A percentile compares a stretch with the other conserved stretches of the same genome.
phyloP scores from a whole-genome alignment of 1,140 invertebrate species.

The Epicauta chinensis region DNA sequence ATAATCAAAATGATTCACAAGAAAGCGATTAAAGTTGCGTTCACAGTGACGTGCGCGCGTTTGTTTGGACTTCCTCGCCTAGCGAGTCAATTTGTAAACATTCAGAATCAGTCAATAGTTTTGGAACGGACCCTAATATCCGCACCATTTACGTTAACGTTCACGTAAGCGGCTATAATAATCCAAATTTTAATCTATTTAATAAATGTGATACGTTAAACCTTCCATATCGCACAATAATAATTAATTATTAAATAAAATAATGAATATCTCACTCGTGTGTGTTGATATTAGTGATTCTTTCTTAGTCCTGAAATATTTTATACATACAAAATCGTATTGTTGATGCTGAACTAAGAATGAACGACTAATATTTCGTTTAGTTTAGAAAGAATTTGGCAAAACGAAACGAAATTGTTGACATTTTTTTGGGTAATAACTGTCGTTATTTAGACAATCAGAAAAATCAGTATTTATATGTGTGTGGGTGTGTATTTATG shows the following conservation, averaged over 20 bases:
- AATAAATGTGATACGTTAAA: slow-evolving; percentile 14
- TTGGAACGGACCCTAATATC: no score
- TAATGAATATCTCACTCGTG: background rate
- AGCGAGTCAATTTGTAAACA: no score
- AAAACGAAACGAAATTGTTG: background rate
- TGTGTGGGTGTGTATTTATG: no score
- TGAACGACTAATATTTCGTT: background rate
- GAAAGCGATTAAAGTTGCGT: no score
- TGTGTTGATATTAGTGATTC: background rate
- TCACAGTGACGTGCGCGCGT: no score
- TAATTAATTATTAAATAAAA: background rate
- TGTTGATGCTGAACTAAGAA: no score
- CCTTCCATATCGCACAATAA: slow-evolving; percentile 15
- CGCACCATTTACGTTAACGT: slow-evolving; percentile 6
- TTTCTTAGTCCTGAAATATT: no score
- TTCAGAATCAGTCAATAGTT: no score
- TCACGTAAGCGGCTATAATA: background rate
- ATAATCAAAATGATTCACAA: slow-evolving; percentile 1
- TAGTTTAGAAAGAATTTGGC: background rate
- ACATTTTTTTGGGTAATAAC: background rate
- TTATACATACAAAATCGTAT: no score
- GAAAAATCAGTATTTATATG: no score
- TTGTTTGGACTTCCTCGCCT: no score
- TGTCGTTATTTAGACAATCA: background rate
- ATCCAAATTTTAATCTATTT: slow-evolving; percentile 6